A percentile compares a stretch with the other conserved stretches of the same genome.
Conservation (phyloP, 2,888 invertebrate genomes). For the Phaonia tiefii region DNA sequence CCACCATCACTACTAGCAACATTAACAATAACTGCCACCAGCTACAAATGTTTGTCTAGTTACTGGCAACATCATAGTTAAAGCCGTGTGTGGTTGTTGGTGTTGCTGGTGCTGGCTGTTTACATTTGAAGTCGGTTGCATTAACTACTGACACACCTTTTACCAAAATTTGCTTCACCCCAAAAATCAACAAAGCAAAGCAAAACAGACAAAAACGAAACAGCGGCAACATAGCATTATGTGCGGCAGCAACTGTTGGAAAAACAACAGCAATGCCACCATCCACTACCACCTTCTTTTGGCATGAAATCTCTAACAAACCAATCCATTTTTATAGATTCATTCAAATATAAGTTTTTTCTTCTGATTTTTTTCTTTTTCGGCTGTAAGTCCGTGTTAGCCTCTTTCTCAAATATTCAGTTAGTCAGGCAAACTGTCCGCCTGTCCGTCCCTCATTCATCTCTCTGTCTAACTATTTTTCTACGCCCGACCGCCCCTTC, state of each 20-base stretch:
- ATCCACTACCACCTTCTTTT: slow-evolving; percentile 11
- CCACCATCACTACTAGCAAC: slow-evolving; percentile 39
- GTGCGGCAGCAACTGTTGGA: slow-evolving; percentile 63
- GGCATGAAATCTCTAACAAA: slow-evolving; percentile 48
- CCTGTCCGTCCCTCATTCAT: background rate
- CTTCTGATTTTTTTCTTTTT: slow-evolving; percentile 13
- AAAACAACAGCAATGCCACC: slow-evolving; percentile 62
- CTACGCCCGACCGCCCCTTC: slow-evolving; percentile 8
- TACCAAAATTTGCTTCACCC: slow-evolving; percentile 64
- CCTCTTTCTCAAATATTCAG: background rate
- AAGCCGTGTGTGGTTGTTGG: slow-evolving; percentile 19
- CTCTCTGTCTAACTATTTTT: background rate
- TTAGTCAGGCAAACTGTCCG: background rate
- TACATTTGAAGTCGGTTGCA: slow-evolving; percentile 66
- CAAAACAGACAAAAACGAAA: too few relatives aligned
- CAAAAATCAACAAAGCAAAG: too few relatives aligned
- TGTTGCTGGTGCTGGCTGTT: slow-evolving; percentile 49
- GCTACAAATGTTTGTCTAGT: slow-evolving; percentile 60
- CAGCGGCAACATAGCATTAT: slow-evolving; percentile 19
- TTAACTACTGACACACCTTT: slow-evolving; percentile 77
- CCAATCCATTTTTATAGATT: slow-evolving; percentile 66
- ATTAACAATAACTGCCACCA: slow-evolving; percentile 61
- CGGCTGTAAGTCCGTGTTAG: background rate
- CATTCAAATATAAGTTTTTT: slow-evolving; percentile 53
- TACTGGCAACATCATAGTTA: slow-evolving; percentile 26